Base-by-base conservation (phyloP, 2,888 invertebrate species). In the Perizoma flavofasciatum region DNA sequence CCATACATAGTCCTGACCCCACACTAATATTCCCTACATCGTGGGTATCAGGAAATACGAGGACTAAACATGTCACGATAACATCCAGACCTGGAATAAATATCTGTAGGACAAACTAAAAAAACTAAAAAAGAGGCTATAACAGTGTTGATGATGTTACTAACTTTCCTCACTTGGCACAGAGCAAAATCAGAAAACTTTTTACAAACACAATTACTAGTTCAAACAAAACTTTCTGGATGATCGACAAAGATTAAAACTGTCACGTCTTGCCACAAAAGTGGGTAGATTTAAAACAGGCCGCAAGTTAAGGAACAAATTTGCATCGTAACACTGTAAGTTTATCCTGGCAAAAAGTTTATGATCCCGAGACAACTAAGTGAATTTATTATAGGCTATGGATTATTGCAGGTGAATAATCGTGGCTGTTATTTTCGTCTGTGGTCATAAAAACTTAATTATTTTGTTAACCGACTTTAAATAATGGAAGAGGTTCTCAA, bases 261-360 rank as follows among this genome's bases (percentile, higher is more conserved):
- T 71, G 78, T 75, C 74, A 72, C 66, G 70, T 70, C 72, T 69
- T 70, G 45, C 49, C 37, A 49, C 53, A 56, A 56, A 61, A 58
- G 43, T 65, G 65, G 63, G 62, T 71, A 75, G 75, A 77, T 82
- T 80, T 78, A 79, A 72, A 59, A 65, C 75, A 72, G 72, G 71
- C 72, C 73, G 63, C 72, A 68, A 84, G 78, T 82, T 82, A 73
- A 73, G 71, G 71, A 82, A 82, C 82, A 84, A 77, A 82, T 86
- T 84, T 85, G 80, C 85, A 84, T 85, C 79, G 77, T 81, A 83
- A 84, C 79, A 81, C 74, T 76, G 78, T 78, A 79, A 83, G 75
- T 80, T 73, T 45, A 67, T 66, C 75, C 78, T 79, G 80, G 79
- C 80, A n/a, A 81, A 81, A 83, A 83, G 73, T 85, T 85, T 77